A percentile compares a stretch with the other conserved stretches of the same genome.
Evolutionary conservation across 2,797 vertebrate genomes (phyloP).

Genomic region (Acridotheres tristis): DNA sequence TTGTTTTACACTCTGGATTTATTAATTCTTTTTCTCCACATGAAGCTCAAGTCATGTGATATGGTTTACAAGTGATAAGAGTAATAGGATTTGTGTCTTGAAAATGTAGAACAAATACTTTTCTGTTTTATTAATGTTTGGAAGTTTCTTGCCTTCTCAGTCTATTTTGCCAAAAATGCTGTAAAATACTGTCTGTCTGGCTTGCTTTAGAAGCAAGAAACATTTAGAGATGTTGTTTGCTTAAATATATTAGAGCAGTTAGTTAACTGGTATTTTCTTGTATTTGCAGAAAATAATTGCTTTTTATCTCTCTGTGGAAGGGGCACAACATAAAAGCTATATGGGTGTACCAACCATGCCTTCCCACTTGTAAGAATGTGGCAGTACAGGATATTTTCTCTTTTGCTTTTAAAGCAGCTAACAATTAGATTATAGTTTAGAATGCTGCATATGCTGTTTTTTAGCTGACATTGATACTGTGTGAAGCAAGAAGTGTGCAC

Average conservation of each 20-base stretch:
- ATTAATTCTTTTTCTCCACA: not conserved
- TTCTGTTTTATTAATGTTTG: not conserved
- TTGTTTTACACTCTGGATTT: not conserved
- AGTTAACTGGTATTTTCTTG: not conserved
- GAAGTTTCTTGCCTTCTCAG: not conserved
- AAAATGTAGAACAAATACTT: not conserved
- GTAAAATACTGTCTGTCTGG: not conserved
- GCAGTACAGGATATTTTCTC: not conserved
- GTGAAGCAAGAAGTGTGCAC: not conserved
- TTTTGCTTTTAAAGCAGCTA: not conserved
- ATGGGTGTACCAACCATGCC: not conserved
- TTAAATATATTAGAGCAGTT: not conserved
- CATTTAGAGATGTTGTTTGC: not conserved
- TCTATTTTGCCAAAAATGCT: not conserved
- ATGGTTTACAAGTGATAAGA: not conserved
- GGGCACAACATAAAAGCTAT: fast-evolving
- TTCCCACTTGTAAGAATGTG: not conserved
- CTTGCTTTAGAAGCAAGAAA: not conserved
- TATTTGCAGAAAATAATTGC: not conserved
- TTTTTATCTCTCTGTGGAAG: not conserved
- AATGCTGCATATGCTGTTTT: not conserved
- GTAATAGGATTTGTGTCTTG: not conserved
- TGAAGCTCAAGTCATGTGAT: not conserved
- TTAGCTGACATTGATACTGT: not conserved
- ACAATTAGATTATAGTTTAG: not conserved